phyloP scores from a whole-genome alignment of 1,140 invertebrate species.

The Ridgeia piscesae region DNA sequence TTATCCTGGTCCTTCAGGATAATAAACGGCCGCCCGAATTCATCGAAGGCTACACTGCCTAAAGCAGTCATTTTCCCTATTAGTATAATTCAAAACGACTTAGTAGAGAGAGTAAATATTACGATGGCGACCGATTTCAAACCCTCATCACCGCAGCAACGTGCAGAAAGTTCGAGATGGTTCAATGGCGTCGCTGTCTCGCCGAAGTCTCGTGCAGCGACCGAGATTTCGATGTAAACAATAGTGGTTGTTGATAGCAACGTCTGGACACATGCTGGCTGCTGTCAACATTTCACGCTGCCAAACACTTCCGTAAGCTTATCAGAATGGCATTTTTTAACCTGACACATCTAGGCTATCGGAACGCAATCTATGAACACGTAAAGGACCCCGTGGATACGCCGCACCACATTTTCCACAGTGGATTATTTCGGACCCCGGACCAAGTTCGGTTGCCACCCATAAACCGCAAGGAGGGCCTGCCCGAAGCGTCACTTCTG shows the following conservation, averaged over 20 bases:
- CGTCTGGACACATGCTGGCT: neutral
- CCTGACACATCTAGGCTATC: constrained; percentile 51
- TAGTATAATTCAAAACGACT: neutral
- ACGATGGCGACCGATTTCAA: constrained; percentile 3
- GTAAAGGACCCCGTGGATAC: constrained; percentile 29
- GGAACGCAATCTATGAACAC: constrained; percentile 48
- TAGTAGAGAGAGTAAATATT: neutral
- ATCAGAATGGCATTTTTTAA: constrained; percentile 53
- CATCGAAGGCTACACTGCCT: constrained; percentile 94
- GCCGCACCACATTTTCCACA: constrained; percentile 21
- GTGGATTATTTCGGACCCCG: constrained; percentile 16
- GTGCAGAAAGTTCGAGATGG: neutral
- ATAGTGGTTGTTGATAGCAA: neutral
- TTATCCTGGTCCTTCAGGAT: constrained; percentile 94
- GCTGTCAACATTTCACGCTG: neutral
- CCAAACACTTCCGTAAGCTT: neutral
- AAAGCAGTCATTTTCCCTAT: constrained; percentile 49
- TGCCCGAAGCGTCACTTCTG: constrained; percentile 33
- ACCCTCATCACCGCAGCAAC: neutral
- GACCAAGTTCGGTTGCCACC: constrained; percentile 15
- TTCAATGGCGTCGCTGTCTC: neutral
- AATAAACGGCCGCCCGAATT: constrained; percentile 96
- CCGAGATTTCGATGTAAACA: constrained; percentile 11
- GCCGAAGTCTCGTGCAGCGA: neutral
- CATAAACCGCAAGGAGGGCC: constrained; percentile 9